phyloP scores from a whole-genome alignment of 2,113 vertebrate genomes.

The Colistium nudipinnis region DNA sequence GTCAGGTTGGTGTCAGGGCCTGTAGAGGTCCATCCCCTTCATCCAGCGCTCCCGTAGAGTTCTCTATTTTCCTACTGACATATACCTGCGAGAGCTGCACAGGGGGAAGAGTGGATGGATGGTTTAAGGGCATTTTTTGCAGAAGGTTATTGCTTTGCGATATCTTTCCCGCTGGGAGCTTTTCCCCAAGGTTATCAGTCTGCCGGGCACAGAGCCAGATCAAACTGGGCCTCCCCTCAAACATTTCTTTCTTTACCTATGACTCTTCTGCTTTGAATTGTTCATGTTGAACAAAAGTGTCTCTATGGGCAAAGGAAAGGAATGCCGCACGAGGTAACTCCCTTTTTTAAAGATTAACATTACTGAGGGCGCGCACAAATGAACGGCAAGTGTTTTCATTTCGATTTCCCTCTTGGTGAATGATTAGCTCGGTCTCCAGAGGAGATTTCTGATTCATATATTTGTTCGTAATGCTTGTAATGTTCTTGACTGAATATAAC shows the following conservation, averaged over 20 bases:
- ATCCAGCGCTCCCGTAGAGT: constrained; percentile 4
- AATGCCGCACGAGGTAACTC: constrained; percentile 54
- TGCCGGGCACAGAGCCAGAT: constrained; percentile 47
- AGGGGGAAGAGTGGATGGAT: constrained; percentile 7
- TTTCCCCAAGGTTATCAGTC: constrained; percentile 55
- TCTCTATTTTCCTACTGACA: background rate
- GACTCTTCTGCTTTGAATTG: constrained; percentile 55
- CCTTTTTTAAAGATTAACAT: constrained; percentile 68
- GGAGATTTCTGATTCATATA: background rate
- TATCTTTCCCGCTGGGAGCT: constrained; percentile 19
- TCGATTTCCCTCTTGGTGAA: constrained; percentile 25
- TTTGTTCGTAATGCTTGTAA: background rate
- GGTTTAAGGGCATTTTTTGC: constrained; percentile 13
- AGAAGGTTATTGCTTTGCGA: constrained; percentile 17
- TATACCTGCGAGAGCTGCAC: background rate
- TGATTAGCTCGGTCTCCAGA: constrained; percentile 23
- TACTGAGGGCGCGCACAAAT: background rate
- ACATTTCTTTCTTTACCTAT: constrained; percentile 50
- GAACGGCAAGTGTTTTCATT: constrained; percentile 19
- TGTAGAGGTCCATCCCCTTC: constrained; percentile 33
- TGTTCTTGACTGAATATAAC: constrained; percentile 2
- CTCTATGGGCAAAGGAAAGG: constrained; percentile 43
- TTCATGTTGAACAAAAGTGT: constrained; percentile 56
- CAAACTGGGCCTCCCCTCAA: constrained; percentile 39
- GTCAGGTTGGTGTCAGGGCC: constrained; percentile 41